phyloP scores from a whole-genome alignment of 1,140 invertebrate genomes.

The Euwallacea similis region DNA sequence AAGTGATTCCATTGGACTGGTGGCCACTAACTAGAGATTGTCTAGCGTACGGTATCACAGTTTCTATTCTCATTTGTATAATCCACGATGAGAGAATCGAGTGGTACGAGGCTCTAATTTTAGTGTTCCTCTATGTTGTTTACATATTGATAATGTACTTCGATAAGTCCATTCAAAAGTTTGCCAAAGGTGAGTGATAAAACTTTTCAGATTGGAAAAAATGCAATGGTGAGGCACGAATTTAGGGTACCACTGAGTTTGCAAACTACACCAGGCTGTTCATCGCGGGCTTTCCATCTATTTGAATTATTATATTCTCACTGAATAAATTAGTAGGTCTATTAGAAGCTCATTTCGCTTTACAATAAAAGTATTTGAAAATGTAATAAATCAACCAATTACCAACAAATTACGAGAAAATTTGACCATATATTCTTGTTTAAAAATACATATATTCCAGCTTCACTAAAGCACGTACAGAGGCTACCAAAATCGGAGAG shows the following conservation, averaged over 20 bases:
- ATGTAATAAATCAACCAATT: too few relatives aligned
- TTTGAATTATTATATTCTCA: not conserved
- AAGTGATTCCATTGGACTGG: slow-evolving; percentile 89
- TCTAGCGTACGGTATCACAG: slow-evolving; percentile 85
- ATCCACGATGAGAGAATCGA: slow-evolving; percentile 87
- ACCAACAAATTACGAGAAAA: too few relatives aligned
- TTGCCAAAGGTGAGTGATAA: slow-evolving; percentile 63
- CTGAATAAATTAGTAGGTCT: too few relatives aligned
- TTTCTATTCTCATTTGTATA: slow-evolving; percentile 85
- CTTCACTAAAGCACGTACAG: slow-evolving; percentile 13
- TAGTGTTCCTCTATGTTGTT: slow-evolving; percentile 79
- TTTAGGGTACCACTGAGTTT: too few relatives aligned
- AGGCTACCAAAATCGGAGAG: not conserved
- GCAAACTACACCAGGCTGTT: too few relatives aligned
- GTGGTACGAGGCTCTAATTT: slow-evolving; percentile 84
- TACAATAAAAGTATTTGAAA: too few relatives aligned
- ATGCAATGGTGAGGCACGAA: too few relatives aligned
- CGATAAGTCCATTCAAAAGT: slow-evolving; percentile 80
- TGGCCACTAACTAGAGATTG: slow-evolving; percentile 92
- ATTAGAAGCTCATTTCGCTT: too few relatives aligned
- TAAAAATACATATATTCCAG: slow-evolving; percentile 13
- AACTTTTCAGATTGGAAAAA: too few relatives aligned
- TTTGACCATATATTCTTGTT: too few relatives aligned
- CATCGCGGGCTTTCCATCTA: too few relatives aligned
- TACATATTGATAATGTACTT: slow-evolving; percentile 86